Evolutionary conservation across 2,797 vertebrate species (phyloP).

Genomic region (Schizopygopsis malacanthus): DNA sequence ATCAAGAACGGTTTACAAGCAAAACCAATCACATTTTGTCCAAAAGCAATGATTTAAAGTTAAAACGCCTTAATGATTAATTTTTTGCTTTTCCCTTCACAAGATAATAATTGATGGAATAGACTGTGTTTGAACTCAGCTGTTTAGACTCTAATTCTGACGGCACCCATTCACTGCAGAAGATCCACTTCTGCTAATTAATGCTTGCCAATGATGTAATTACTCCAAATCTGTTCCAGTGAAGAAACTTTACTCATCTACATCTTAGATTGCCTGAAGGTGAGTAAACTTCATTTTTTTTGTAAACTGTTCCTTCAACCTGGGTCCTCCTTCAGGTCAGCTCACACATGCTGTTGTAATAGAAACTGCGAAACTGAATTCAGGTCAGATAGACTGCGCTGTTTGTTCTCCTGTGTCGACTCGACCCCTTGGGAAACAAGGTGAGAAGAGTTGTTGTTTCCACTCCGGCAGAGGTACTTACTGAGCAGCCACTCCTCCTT

Average conservation of each 20-base stretch:
- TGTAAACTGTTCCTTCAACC: background rate
- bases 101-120: background rate
- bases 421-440: conserved; percentile 31
- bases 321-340: background rate
- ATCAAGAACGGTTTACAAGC: background rate
- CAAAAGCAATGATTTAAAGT: background rate
- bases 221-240: background rate
- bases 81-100: background rate
- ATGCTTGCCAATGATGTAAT: background rate
- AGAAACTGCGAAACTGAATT: conserved; percentile 18
- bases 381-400: conserved; percentile 27
- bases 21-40: background rate
- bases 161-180: background rate
- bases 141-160: background rate
- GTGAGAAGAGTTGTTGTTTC: conserved; percentile 33
- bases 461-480: background rate
- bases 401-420: conserved; percentile 13
- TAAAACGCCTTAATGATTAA: background rate
- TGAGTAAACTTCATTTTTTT: background rate
- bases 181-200: background rate
- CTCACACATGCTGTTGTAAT: background rate
- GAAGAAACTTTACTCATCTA: background rate
- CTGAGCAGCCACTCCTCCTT: background rate
- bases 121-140: background rate
- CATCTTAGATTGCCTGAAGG: background rate